These are phyloP conservation scores for Pseudotriccus pelzelni DNA, from an alignment of 2,797 vertebrate genomes.

Conservation along the genomic window DNA sequence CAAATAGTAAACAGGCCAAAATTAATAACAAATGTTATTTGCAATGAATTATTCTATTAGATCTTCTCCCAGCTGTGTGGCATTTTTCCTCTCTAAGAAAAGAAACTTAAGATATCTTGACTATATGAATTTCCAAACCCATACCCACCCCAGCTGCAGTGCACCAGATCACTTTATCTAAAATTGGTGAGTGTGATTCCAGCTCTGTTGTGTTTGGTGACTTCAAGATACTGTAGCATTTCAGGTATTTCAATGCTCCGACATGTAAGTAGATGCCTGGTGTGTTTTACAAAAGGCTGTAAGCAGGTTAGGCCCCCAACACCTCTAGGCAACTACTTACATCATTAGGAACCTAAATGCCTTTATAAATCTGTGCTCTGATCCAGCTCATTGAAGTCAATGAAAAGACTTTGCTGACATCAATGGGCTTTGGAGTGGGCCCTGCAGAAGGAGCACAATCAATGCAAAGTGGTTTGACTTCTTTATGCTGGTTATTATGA, in stretches of 20 bases:
- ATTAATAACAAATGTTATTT: constrained; percentile 53
- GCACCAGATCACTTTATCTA: neutral
- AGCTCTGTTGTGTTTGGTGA: neutral
- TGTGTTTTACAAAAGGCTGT: constrained; percentile 3
- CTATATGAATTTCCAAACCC: neutral
- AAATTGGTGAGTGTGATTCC: neutral
- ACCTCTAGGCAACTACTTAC: constrained; percentile 42
- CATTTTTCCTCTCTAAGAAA: neutral
- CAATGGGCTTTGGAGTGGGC: constrained; percentile 40
- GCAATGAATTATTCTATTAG: neutral
- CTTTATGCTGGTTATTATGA: neutral
- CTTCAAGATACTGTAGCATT: neutral
- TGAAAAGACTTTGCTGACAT: constrained; percentile 51
- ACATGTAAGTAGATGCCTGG: neutral
- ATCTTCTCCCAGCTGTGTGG: neutral
- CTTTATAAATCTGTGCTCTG: constrained; percentile 26
- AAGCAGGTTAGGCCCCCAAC: constrained; percentile 30
- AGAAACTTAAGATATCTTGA: neutral
- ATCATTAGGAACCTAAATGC: constrained; percentile 36
- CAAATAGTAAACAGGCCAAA: constrained; percentile 41
- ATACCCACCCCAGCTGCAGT: neutral
- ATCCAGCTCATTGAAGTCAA: constrained; percentile 46
- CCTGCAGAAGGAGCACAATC: neutral
- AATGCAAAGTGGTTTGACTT: constrained; percentile 10
- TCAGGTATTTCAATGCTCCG: neutral